Evolutionary conservation across 2,888 invertebrate species (phyloP).

Genomic region (Andrena bucephala): DNA sequence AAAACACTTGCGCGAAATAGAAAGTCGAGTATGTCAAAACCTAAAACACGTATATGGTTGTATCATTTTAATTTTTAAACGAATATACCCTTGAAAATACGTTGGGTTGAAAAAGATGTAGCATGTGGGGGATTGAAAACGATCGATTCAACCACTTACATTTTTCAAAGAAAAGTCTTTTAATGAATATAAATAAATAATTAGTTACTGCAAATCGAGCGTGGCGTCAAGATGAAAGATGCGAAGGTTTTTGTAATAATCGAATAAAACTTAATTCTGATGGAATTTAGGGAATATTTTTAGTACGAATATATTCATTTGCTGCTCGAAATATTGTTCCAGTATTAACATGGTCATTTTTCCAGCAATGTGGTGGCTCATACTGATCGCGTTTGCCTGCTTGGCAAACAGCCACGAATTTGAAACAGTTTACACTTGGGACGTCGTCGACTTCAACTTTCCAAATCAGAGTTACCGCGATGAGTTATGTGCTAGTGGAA

Average conservation of each 20-base stretch:
- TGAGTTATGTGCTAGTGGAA: slow-evolving; percentile 85
- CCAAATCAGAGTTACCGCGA: slow-evolving; percentile 76
- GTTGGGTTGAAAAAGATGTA: too few species aligned
- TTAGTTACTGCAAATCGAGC: too few species aligned
- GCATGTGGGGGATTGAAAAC: too few species aligned
- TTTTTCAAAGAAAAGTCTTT: too few species aligned
- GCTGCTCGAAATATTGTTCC: background rate
- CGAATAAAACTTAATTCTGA: too few species aligned
- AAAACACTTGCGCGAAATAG: background rate
- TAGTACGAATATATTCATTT: background rate
- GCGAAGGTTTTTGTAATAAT: too few species aligned
- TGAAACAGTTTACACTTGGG: slow-evolving; percentile 78
- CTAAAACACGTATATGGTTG: too few species aligned
- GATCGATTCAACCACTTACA: too few species aligned
- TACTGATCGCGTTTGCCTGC: slow-evolving; percentile 68
- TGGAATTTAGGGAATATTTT: background rate
- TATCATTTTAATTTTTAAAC: too few species aligned
- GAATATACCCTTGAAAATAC: too few species aligned
- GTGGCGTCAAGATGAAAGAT: too few species aligned
- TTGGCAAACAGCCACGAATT: slow-evolving; percentile 72
- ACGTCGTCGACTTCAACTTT: slow-evolving; percentile 79
- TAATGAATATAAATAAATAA: too few species aligned
- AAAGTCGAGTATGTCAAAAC: background rate
- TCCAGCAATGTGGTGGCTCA: slow-evolving; percentile 71
- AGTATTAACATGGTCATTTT: slow-evolving; percentile 8